Base-by-base conservation (phyloP, 1,140 invertebrate genomes). In the Atta colombica region DNA sequence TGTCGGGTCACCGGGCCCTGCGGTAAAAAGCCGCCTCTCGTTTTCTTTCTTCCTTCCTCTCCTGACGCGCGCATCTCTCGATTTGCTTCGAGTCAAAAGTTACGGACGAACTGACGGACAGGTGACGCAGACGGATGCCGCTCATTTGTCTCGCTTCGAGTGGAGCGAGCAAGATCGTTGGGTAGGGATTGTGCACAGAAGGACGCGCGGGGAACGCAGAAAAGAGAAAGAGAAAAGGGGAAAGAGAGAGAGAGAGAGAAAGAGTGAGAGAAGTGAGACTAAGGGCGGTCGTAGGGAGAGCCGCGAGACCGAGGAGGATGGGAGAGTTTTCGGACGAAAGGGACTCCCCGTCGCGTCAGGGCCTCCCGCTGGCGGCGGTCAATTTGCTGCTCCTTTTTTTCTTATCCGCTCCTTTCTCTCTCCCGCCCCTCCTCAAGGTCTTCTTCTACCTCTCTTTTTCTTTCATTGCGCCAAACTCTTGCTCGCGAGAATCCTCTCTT, bases 81-180 rank as follows among this genome's bases (percentile, higher is more conserved):
- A 90, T 91, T 90, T 86, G 84, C 88, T 78, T 84, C 86, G 87
- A 92, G 90, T 91, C 90, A 92, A 94, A 94, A 93, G 92, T 94
- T 94, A 92, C 92, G 92, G 91, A 94, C 86, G 87, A 88, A 91
- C 93, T 95, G 94, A 95, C 93, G 94, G 95, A 95, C 94, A 95
- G 94, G 94, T 95, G 95, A 95, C 95, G 93, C 93, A 95, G 94
- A 95, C 93, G 93, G 94, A 95, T 95, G 93, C 93, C 93, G 93
- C 93, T 95, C 94, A 94, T 95, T 95, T 95, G 94, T 95, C 94
- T 95, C 94, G 94, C 86, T 95, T 95, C 93, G 93, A 93, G 94
- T 93, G 92, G 92, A 93, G 88, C 90, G 90, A 91, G 72, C 80
- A 89, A 86, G 87, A 88, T 66, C 58, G 55, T 45, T 63, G 82